Evolutionary conservation across 2,797 vertebrate species (phyloP), one percentile per base, ranked within the genome.

Genomic region (Chaetophractus vellerosus): DNA sequence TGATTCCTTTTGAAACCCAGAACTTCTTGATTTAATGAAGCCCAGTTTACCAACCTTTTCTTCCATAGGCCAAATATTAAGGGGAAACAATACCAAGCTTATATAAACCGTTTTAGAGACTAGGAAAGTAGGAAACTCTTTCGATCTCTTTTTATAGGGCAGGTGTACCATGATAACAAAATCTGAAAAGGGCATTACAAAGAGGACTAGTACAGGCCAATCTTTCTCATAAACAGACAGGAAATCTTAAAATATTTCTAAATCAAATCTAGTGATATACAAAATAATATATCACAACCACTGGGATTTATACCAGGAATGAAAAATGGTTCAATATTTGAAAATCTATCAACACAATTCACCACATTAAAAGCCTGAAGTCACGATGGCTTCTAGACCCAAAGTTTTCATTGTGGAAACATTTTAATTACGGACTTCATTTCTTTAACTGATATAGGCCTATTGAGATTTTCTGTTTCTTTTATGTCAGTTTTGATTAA

Each of bases 11-110:
- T n/a, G n/a, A n/a, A n/a, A n/a, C n/a, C n/a, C n/a, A n/a, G n/a
- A n/a, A n/a, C n/a, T n/a, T n/a, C n/a, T n/a, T n/a, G n/a, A n/a
- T n/a, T n/a, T n/a, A n/a, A n/a, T n/a, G n/a, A n/a, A n/a, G n/a
- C n/a, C n/a, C n/a, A n/a, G n/a, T n/a, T n/a, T n/a, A n/a, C n/a
- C n/a, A n/a, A n/a, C n/a, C n/a, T n/a, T n/a, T n/a, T n/a, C n/a
- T n/a, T n/a, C n/a, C n/a, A n/a, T n/a, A n/a, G n/a, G n/a, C 55
- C 48, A 90, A 78, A 78, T 36, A 92, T 21, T 66, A 61, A 69
- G 10, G 28, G 8, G 11, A 28, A 23, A 2, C 61, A 72, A 8
- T 9, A 61, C 64, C 15, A 55, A 55, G 18, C 19, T 91, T 71
- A 24, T 9, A 33, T 21, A 21, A 55, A 41, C 41, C 6, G 21